Conservation (phyloP, 2,113 vertebrate species). For the Nannospalax galili region DNA sequence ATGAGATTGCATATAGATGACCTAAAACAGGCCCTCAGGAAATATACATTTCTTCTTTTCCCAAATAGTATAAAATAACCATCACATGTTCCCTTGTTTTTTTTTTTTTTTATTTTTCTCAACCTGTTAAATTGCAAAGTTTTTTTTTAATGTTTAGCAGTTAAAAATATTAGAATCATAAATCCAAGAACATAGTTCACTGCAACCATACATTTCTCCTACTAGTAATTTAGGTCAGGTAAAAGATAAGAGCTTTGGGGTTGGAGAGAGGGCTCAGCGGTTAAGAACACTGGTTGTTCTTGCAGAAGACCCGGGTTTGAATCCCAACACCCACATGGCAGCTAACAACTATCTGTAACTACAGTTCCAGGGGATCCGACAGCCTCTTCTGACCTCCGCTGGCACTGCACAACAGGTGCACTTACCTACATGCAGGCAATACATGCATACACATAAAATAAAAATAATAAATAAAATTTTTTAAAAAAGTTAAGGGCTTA, state of each 20-base stretch:
- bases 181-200: constrained; percentile 23
- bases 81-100: background rate
- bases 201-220: constrained; percentile 9
- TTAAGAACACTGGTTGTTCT: no score
- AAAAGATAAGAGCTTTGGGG: background rate
- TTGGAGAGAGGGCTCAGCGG: no score
- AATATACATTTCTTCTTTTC: background rate
- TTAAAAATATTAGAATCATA: background rate
- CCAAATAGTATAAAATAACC: background rate
- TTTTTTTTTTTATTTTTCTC: background rate
- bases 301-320: no score
- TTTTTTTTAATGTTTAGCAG: background rate
- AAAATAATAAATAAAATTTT: no score
- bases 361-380: no score
- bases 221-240: background rate
- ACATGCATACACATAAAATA: no score
- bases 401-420: no score
- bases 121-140: background rate
- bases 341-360: no score
- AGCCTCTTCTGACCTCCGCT: no score
- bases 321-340: no score
- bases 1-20: background rate
- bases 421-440: no score
- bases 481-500: no score
- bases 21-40: background rate